Evolutionary conservation across 2,888 invertebrate genomes (phyloP), one percentile per base, ranked within the genome.

Genomic region (Apotomis betuletana): DNA sequence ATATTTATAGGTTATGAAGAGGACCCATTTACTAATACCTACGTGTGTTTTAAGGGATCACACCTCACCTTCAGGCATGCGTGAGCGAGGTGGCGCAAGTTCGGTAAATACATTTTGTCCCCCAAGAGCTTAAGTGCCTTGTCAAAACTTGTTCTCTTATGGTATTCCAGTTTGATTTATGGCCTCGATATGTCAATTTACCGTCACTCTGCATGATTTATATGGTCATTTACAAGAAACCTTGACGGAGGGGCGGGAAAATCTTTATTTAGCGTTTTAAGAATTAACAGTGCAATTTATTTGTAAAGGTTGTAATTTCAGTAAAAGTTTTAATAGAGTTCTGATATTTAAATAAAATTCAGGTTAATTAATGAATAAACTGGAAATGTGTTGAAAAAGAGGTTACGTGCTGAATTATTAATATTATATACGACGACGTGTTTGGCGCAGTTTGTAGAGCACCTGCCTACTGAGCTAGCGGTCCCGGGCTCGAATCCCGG

Each of bases 121-220:
- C 61, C 68, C 57, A 9, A 55, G 58, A 68, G 63, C 59, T 72
- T 72, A 90, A 90, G 90, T 89, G 90, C 85, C 86, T 85, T 90
- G 91, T 91, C 92, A 91, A 89, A 90, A 91, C 87, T 90, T 90
- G 87, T 88, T 87, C 89, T 87, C 88, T 80, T 84, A 86, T 84
- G 87, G 83, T 83, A 87, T 86, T 86, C 87, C 85, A 84, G 80
- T 89, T 87, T 91, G 91, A 92, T 91, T 90, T 91, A 91, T 90
- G 91, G 86, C 88, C 84, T 88, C 86, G 88, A 91, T 90, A 88
- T 90, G 90, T 90, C 91, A 90, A 90, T 90, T 90, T 88, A 83
- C 85, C 86, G 91, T 91, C 90, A 91, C 84, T 87, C 89, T 80
- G 78, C 83, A 88, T 91, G 91, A 91, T 91, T 91, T 90, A 91